Conservation (phyloP, 2,797 vertebrate genomes). For the Crax fasciolata region DNA sequence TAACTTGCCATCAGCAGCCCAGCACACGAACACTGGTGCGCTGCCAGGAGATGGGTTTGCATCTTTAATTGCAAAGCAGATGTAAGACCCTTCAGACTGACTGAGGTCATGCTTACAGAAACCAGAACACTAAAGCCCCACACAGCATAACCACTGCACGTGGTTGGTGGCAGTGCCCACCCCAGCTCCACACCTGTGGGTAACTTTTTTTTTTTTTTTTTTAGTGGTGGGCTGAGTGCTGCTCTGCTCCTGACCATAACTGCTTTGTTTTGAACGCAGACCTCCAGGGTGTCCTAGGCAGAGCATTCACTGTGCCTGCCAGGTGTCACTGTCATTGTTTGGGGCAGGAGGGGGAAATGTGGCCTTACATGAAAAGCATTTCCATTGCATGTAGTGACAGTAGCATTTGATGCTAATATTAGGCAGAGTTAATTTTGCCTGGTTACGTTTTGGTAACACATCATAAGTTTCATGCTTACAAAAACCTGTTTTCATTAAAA, state of each 20-base stretch:
- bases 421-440: neutral
- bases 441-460: neutral
- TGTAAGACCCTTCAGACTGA: neutral
- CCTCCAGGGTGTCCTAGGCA: fast-evolving
- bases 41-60: neutral
- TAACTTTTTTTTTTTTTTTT: neutral
- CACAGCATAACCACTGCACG: fast-evolving
- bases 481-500: neutral
- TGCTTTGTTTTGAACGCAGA: neutral
- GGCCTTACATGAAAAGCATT: neutral
- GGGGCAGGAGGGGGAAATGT: neutral
- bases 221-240: neutral
- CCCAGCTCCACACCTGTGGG: neutral
- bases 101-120: neutral
- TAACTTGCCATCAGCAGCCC: neutral
- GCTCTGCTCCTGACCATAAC: neutral
- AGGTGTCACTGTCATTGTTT: neutral
- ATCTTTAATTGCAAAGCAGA: neutral
- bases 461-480: neutral
- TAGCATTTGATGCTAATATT: fast-evolving
- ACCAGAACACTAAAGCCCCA: neutral
- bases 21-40: neutral
- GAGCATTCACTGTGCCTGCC: neutral
- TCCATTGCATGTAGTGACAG: neutral
- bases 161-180: fast-evolving